Conservation (phyloP, 2,113 vertebrate species). For the Ahaetulla prasina region DNA sequence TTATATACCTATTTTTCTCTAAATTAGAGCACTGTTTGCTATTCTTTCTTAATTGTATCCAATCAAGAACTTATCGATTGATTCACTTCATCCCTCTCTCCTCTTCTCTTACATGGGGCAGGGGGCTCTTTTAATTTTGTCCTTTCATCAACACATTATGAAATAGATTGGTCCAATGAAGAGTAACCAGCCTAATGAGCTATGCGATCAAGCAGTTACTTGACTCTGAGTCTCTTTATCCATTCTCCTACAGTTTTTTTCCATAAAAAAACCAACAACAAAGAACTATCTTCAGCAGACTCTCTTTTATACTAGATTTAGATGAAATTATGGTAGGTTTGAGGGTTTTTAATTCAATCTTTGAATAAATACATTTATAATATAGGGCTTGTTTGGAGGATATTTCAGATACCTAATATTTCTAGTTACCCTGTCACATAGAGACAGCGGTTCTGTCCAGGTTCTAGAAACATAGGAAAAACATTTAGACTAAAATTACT, state of each 20-base stretch:
- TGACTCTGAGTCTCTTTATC: background rate
- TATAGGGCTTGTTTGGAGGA: background rate
- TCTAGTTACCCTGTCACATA: background rate
- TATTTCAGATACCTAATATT: background rate
- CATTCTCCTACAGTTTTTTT: background rate
- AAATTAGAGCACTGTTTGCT: background rate
- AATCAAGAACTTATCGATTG: background rate
- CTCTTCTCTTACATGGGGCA: background rate
- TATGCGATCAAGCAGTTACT: background rate
- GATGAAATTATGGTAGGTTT: background rate
- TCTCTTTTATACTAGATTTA: background rate
- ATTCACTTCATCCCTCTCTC: background rate
- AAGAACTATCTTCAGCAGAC: background rate
- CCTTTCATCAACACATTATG: background rate
- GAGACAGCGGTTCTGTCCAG: background rate
- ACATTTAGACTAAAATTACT: background rate
- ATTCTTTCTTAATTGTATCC: background rate
- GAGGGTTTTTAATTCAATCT: background rate
- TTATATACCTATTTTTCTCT: background rate
- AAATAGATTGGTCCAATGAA: background rate
- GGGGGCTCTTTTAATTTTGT: background rate
- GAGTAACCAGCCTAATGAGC: background rate
- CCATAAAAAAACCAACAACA: background rate
- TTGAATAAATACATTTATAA: background rate
- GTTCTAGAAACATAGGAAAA: background rate